A percentile compares a stretch with the other conserved stretches of the same genome.
These are phyloP conservation scores for Conistra vaccinii DNA, from an alignment of 2,888 invertebrate genomes.

Conservation along the genomic window DNA sequence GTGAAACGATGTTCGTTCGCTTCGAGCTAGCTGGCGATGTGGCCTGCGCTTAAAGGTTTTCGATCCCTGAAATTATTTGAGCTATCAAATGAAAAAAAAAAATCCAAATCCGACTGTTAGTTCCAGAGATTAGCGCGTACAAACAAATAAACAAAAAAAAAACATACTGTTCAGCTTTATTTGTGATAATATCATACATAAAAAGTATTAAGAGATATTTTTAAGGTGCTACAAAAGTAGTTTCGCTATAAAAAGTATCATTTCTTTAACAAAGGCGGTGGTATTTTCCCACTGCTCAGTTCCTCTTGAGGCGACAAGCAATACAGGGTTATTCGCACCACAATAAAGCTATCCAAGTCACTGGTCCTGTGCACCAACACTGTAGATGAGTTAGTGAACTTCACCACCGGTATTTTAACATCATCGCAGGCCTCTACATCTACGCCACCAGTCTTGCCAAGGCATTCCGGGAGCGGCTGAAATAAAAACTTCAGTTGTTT, in stretches of 20 bases:
- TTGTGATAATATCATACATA: no score
- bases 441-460: background rate
- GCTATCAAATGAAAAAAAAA: background rate
- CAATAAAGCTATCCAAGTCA: fast-evolving
- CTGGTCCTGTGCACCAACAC: background rate
- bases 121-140: no score
- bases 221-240: no score
- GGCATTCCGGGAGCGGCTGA: slow-evolving; percentile 24
- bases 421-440: background rate
- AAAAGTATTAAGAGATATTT: background rate
- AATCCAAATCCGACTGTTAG: no score
- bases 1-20: no score
- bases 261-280: background rate
- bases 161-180: no score
- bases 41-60: no score
- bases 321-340: background rate
- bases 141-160: no score
- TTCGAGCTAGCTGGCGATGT: no score
- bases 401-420: background rate
- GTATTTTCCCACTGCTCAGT: background rate
- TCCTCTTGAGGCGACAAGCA: background rate
- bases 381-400: background rate
- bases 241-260: background rate
- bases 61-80: no score
- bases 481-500: slow-evolving; percentile 2